Base-by-base conservation (phyloP, 2,113 vertebrate species). In the Ciconia stormi region DNA sequence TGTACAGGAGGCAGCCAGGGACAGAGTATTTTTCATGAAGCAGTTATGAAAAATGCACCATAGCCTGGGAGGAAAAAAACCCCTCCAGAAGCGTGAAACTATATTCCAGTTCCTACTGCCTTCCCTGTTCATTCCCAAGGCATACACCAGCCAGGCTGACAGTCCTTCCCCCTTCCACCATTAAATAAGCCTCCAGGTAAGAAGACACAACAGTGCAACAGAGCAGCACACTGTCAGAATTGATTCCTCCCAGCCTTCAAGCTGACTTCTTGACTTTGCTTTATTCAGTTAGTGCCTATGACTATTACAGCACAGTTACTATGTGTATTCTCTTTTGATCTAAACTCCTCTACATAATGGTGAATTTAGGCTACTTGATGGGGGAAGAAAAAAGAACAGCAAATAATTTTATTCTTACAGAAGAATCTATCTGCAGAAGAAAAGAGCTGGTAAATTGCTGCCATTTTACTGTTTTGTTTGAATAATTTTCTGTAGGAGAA, bases 401-500 rank as follows among this genome's bases (percentile, higher is more conserved):
- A 92, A 93, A 94, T 82, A 85, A 82, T 89, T 92, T 89, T 70
- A 70, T 62, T 93, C 76, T 87, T 78, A 38, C 63, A 82, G 61
- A 85, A 82, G 65, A 87, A 82, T 87, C 78, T 83, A 63, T 89
- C 80, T 94, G 74, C 80, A 78, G 59, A 29, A 93, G 55, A 82
- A 93, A 56, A 88, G 61, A 62, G 77, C 62, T 80, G 62, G 88
- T 59, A 91, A 97, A 97, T 87, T 82, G 77, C 53, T 85, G 74
- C 70, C 38, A 65, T 95, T 95, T 90, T 46, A 55, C 81, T 82
- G 80, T 49, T 94, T 92, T 82, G 77, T 96, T 85, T 91, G 62
- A 85, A 69, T 87, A 90, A 94, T 87, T 96, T 93, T 93, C 73
- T 91, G 80, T 23, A 58, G 73, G 86, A 90, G 74, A 96, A 93